Evolutionary conservation across 2,888 invertebrate genomes (phyloP), one percentile per base, ranked within the genome.

Genomic region (Deilephila elpenor): DNA sequence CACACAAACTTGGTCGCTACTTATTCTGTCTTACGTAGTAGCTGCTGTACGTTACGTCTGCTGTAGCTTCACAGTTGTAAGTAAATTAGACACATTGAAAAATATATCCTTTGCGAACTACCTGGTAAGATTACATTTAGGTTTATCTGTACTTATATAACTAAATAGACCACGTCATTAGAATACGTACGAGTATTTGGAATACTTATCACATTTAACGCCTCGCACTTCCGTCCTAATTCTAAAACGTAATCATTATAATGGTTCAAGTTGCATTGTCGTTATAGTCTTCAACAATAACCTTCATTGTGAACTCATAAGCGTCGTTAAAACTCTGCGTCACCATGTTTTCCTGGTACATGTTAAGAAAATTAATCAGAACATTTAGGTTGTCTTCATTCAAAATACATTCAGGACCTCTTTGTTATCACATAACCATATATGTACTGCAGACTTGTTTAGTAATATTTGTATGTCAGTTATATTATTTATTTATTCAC

Each of bases 271-370:
- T 67, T 67, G 64, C 64, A 67, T 51, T 67, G 51, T 44, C 20
- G 7, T 51, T 25, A 51, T 44, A 51, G 37, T 14, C 25, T 20
- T 67, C 6, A 44, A 56, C 25, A 44, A 51, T 67, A 67, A 51
- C 25, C 67, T 67, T 67, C 67, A 6, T 64, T 20, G 37, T 67
- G 51, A 67, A 67, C 67, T 67, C 25, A 25, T 67, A 17, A 14
- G 67, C 44, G 17, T 51, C 29, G 20, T 25, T 20, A 25, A 17
- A 67, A 17, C 44, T 25, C 20, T 20, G 51, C 51, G 51, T 60
- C 51, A 61, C 17, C 14, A 60, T 60, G 56, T 59, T 71, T 73
- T 37, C 56, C 73, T 70, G 37, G 59, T 71, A 75, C 67, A 67
- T 51, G 67, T 5, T 25, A 17, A 14, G 67, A 67, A 67, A 67